Base-by-base conservation (phyloP, 2,113 vertebrate species). In the Hippocampus mohnikei region DNA sequence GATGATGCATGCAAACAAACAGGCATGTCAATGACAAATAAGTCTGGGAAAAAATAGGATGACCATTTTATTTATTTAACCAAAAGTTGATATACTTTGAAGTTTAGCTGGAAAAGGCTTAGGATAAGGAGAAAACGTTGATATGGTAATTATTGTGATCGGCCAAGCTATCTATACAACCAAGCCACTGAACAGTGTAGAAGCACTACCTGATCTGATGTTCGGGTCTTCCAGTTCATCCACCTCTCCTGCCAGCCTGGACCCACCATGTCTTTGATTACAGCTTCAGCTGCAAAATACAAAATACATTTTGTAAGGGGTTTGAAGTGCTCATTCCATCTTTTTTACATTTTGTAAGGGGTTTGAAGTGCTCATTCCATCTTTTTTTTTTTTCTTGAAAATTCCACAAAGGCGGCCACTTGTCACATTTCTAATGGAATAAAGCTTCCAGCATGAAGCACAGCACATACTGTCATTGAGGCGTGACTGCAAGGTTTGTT, bases 221-320 rank as follows among this genome's bases (percentile, higher is more conserved):
- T 89, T 18, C 96, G 94, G 71, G 92, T 93, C 67, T 63, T 91
- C 97, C 97, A 99, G 78, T 93, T 86, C 7, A 96, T 9, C 97
- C 96, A 99, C n/a, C 97, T 91, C 87, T 96, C 93, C 83, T 93
- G 97, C 97, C 97, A 99, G 66, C 94, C 92, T 73, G 97, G 97
- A 29, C 97, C 97, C 60, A 98, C 94, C 97, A 99, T 98, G 86
- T 95, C 95, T 78, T 89, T 90, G 84, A 99, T 96, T 75, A 97
- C 93, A 10, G 93, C 95, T 69, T 99, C 96, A 76, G 96, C 97
- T 98, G 72, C 61, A 80, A 81, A 59, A 11, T 18, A 50, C 15
- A 53, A 33, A 5, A 33, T 33, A 33, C 1, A 37, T 37, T 37
- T 37, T 37, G 33, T 37, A 37, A 37, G 46, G 16, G 1, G 46